Conservation (phyloP, 2,888 invertebrate species). For the Polydrusus tereticollis region DNA sequence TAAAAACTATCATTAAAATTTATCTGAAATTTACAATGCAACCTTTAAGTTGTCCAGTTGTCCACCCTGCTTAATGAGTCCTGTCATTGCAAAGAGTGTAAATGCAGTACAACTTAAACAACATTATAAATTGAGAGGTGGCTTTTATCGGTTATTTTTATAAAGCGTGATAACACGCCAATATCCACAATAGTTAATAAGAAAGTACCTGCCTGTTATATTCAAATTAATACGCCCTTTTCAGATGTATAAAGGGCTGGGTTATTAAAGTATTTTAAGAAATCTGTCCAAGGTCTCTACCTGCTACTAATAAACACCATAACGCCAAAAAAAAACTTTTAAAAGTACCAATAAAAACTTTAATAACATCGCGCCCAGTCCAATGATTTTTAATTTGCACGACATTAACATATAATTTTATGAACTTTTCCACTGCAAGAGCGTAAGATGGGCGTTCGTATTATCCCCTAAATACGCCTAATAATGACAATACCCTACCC, state of each 20-base stretch:
- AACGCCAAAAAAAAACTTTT: conserved; percentile 29
- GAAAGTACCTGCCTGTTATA: too few species aligned
- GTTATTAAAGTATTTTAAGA: not conserved
- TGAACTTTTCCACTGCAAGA: conserved; percentile 42
- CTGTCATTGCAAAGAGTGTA: too few species aligned
- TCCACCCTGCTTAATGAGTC: too few species aligned
- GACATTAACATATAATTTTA: conserved; percentile 49
- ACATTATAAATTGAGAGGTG: too few species aligned
- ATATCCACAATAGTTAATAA: too few species aligned
- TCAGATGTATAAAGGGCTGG: not conserved
- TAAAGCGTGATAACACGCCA: too few species aligned
- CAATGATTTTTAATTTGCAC: conserved; percentile 47
- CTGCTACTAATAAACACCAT: not conserved
- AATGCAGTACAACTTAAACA: too few species aligned
- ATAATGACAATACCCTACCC: conserved; percentile 61
- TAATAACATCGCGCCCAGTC: conserved; percentile 34
- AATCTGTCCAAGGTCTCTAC: not conserved
- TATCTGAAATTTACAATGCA: too few species aligned
- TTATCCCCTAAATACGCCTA: conserved; percentile 50
- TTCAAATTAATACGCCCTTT: not conserved
- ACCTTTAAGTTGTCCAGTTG: too few species aligned
- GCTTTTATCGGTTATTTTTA: too few species aligned
- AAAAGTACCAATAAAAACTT: conserved; percentile 38
- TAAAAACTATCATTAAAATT: too few species aligned
- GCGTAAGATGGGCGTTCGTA: conserved; percentile 33